Base-by-base conservation (phyloP, 2,113 vertebrate species). In the Spermophilus dauricus region DNA sequence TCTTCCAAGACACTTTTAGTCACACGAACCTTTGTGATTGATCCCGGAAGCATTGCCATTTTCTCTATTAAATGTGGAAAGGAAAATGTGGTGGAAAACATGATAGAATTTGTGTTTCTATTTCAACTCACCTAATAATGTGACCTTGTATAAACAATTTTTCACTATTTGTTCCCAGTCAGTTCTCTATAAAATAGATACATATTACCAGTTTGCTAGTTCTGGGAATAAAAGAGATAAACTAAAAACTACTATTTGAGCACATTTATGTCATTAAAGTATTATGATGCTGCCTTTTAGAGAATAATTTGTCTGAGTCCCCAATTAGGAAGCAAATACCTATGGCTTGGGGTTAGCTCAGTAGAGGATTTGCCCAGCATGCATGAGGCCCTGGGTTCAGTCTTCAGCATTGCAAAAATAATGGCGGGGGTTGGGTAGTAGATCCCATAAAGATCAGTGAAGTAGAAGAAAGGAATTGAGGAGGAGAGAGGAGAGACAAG, bases 11-110 rank as follows among this genome's bases (percentile, higher is more conserved):
- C 28, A 39, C 91, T 32, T 81, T 96, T 97, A 97, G 94, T 95
- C 30, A 69, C 53, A 80, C 86, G 61, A 3, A 67, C 0, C 42
- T 94, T 91, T 53, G 86, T 95, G 72, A 30, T 34, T 72, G 88
- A 58, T 81, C 78, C 16, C 96, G 78, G 28, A 97, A 72, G 97
- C 90, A 96, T 97, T 97, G 95, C 97, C 96, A 94, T 89, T 93
- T 97, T 63, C 86, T 91, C 67, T 63, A 86, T 82, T 97, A 93
- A 98, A 98, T 97, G 97, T 73, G n/a, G 48, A 72, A 51, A 94
- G 87, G 8, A 83, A 80, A 96, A 22, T 75, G 26, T 92, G 28
- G 72, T 63, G 24, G 67, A 87, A 98, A 92, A 80, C 72, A 87
- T 0, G 1, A n/a, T 70, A 37, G 39, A 86, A 94, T 76, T 94